A percentile compares a stretch with the other conserved stretches of the same genome.
Conservation (phyloP, 2,888 invertebrate species). For the Stratiomys singularior region DNA sequence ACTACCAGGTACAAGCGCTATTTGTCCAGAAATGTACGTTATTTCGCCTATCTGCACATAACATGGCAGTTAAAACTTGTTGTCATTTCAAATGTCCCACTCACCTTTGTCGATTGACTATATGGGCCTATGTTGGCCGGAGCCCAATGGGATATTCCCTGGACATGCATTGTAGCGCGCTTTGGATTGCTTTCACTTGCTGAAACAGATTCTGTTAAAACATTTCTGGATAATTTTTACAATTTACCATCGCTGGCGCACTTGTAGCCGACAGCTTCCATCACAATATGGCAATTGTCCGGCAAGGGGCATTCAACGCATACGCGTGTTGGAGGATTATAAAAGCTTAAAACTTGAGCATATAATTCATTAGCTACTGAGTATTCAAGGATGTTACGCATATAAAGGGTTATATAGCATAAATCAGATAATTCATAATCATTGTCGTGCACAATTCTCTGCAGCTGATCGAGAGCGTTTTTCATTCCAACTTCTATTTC, state of each 20-base stretch:
- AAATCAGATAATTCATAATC: conserved; percentile 71
- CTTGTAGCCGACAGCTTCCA: conserved; percentile 78
- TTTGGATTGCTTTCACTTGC: conserved; percentile 59
- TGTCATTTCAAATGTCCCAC: conserved; percentile 53
- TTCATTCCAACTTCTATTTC: conserved; percentile 74
- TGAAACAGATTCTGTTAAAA: conserved; percentile 32
- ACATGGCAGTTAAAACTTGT: not conserved
- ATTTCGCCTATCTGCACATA: conserved; percentile 78
- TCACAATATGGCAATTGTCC: conserved; percentile 75
- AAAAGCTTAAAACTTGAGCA: conserved; percentile 75
- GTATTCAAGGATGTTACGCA: conserved; percentile 85
- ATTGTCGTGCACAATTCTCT: conserved; percentile 63
- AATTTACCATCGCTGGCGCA: conserved; percentile 53
- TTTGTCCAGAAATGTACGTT: conserved; percentile 91
- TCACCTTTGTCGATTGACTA: conserved; percentile 88
- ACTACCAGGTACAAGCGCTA: conserved; percentile 86
- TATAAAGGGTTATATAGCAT: conserved; percentile 84
- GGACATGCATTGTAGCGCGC: conserved; percentile 90
- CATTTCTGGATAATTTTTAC: conserved; percentile 41
- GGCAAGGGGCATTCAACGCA: conserved; percentile 85
- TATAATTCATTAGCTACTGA: conserved; percentile 81
- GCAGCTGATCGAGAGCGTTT: conserved; percentile 79
- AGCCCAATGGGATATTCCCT: conserved; percentile 97
- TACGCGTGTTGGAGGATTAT: conserved; percentile 86
- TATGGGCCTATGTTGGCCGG: conserved; percentile 97